These are phyloP conservation scores for Phalacrocorax carbo DNA, from an alignment of 2,113 vertebrate genomes.

Conservation along the genomic window DNA sequence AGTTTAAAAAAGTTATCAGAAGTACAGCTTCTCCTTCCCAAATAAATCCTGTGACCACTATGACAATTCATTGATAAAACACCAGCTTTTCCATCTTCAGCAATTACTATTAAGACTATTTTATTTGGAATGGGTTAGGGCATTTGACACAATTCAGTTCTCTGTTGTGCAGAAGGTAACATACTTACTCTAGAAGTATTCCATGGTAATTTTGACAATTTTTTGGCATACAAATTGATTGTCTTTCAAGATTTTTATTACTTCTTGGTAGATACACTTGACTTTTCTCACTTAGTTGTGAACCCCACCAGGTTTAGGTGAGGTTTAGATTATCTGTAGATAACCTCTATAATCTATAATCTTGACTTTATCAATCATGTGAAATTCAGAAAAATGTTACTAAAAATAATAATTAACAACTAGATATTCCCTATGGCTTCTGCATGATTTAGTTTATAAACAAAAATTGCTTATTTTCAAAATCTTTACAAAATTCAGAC, in stretches of 20 bases:
- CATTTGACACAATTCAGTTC: background rate
- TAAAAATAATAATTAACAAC: background rate
- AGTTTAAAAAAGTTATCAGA: background rate
- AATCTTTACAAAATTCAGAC: background rate
- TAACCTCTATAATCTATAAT: background rate
- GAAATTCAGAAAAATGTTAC: background rate
- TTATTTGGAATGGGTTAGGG: background rate
- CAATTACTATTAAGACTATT: background rate
- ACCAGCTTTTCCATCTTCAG: background rate
- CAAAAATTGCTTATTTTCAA: background rate
- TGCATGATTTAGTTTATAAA: background rate
- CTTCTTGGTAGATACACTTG: background rate
- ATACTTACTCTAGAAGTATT: background rate
- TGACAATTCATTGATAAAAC: background rate
- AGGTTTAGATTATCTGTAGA: background rate
- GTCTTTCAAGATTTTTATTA: background rate
- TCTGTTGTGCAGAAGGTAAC: background rate
- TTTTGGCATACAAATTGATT: accelerated
- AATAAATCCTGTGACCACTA: background rate
- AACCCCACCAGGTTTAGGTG: background rate
- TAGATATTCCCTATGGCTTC: background rate
- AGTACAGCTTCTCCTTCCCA: background rate
- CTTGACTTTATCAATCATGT: background rate
- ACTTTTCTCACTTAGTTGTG: background rate
- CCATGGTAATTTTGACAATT: background rate